Base-by-base conservation (phyloP, 2,113 vertebrate genomes). In the Thymallus thymallus region DNA sequence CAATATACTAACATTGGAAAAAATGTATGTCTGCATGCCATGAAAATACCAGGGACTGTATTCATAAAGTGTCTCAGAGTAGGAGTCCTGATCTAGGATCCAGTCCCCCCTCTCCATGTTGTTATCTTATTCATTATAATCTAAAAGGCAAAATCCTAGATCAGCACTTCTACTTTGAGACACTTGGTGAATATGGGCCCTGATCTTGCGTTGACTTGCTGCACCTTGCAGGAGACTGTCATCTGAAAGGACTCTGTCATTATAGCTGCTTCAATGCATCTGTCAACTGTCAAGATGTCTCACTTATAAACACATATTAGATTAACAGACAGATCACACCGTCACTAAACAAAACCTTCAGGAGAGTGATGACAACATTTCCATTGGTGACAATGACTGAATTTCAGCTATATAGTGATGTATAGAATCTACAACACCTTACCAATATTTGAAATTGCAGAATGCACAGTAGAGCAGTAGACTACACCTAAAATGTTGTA, bases 231-330 rank as follows among this genome's bases (percentile, higher is more conserved):
- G 24, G 24, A 10, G 26, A 29, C 60, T 26, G 9, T 62, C 60
- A 6, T 29, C 24, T 6, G 26, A 18, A 14, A 29, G 62, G 26
- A 4, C 14, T 16, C 24, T 63, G 35, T 63, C 13, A 63, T 63
- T 63, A 14, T 24, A 63, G 24, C 23, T 64, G 12, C 26, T 64
- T 64, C 26, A 5, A 64, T 18, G 13, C 13, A 64, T 64, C 26
- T 26, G 16, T 64, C 26, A 6, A 13, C 26, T 64, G 62, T 29
- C 26, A 64, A 64, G 26, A 13, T 24, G 60, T 30, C 26, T 29
- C 9, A 1, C 61, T 64, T 16, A 64, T 64, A 29, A 64, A 64
- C 62, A 64, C 26, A 64, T 64, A 64, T 64, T 64, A 64, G 62
- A 30, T 64, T 16, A 64, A 64, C 62, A 64, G 61, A 23, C 61